These are phyloP conservation scores for Wiebesia pumilae DNA, from an alignment of 1,140 invertebrate species.

Conservation along the genomic window DNA sequence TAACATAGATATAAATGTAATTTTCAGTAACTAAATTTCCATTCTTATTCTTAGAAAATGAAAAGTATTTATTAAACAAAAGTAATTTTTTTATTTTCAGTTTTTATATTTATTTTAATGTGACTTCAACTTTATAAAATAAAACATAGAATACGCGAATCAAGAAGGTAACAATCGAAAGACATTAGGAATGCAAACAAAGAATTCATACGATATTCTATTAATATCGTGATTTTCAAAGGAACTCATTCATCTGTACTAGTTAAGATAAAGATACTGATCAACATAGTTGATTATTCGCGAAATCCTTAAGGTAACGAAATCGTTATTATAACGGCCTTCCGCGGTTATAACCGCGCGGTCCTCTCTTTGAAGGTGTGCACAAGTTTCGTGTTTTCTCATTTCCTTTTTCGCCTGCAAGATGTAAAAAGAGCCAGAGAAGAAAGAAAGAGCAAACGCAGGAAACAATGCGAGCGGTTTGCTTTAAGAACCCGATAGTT, in stretches of 20 bases:
- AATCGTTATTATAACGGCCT: neutral
- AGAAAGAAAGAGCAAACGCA: neutral
- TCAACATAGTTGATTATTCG: conserved; percentile 31
- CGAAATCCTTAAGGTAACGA: neutral
- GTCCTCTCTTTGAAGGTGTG: neutral
- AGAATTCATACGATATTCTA: neutral
- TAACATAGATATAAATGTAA: too few relatives aligned
- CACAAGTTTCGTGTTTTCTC: neutral
- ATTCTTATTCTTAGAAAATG: too few relatives aligned
- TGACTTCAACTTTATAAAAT: too few relatives aligned
- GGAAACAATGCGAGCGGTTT: conserved; percentile 41
- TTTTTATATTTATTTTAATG: too few relatives aligned
- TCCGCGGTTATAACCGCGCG: neutral
- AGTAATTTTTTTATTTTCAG: too few relatives aligned
- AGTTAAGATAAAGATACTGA: conserved; percentile 35
- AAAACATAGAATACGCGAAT: neutral
- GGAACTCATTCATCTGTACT: neutral
- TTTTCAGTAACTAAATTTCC: too few relatives aligned
- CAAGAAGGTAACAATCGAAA: neutral
- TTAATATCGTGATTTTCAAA: conserved; percentile 18
- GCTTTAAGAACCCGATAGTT: conserved; percentile 7
- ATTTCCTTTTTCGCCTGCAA: neutral
- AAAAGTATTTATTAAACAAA: too few relatives aligned
- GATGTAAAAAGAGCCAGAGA: neutral
- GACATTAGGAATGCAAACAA: neutral